Evolutionary conservation across 1,140 invertebrate species (phyloP), one percentile per base, ranked within the genome.

Genomic region (Drosophila rufa): DNA sequence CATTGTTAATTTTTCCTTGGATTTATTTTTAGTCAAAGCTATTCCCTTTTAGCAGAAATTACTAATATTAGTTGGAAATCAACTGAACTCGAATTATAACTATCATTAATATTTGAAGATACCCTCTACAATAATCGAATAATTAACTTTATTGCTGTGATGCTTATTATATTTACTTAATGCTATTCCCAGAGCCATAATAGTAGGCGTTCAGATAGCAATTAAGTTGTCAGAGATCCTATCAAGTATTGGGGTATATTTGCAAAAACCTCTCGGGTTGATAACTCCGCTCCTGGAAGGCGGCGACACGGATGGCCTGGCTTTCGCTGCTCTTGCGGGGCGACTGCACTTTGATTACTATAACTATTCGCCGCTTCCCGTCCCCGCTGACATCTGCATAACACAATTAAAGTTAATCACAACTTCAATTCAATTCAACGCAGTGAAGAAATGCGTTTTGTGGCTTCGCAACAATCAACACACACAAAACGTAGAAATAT

Each of bases 391-490:
- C 78, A 84, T 79, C 47, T 36, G 33, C 67, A 71, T 59, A 50
- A 42, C 48, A 66, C 84, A 89, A 89, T 89, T 84, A 67, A 60
- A 75, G 84, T 84, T 87, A 84, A 87, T 87, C 80, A 64, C 80
- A 83, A 87, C 77, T 87, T 87, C 73, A 87, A 83, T 80, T 89
- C 67, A 83, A 74, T 80, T 83, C 56, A 83, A 78, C 48, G 77
- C 69, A 77, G 69, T 61, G 64, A 75, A 59, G 76, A 66, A 42
- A 80, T 68, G 67, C 65, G 40, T 76, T 71, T 58, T 51, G 30
- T 75, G 53, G 70, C 45, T 36, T 75, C 51, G 73, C 30, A 58
- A 58, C 51, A 43, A 76, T 42, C 53, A 42, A 11, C 42, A 45
- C 30, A 42, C 62, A 48, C 62, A 45, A 19, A 65, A 27, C 43